Conservation (phyloP, 1,140 invertebrate species). For the Drosophila ohnishii region DNA sequence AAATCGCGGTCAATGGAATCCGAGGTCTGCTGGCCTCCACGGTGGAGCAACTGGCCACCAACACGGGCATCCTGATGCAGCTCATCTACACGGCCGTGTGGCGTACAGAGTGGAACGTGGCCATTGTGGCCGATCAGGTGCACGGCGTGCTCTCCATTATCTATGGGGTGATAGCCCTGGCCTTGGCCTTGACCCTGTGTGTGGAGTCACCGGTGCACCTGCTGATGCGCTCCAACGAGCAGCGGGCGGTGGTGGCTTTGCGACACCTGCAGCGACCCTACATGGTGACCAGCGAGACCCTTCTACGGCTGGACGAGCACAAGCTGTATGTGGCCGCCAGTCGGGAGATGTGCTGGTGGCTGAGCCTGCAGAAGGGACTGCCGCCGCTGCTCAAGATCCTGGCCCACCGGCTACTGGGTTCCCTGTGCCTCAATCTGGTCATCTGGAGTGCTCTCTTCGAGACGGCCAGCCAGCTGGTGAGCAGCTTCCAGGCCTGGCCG, state of each 20-base stretch:
- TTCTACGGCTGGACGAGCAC: conserved; percentile 70
- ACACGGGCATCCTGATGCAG: conserved; percentile 66
- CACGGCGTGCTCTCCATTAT: conserved; percentile 61
- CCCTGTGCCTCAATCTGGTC: conserved; percentile 55
- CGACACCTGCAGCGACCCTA: conserved; percentile 66
- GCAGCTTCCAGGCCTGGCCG: conserved; percentile 58
- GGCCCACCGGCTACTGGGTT: conserved; percentile 46
- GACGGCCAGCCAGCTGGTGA: conserved; percentile 31
- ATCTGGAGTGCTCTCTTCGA: conserved; percentile 44
- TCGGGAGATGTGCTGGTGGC: conserved; percentile 31
- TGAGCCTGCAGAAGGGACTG: conserved; percentile 28
- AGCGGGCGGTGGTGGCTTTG: conserved; percentile 54
- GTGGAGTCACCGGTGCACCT: conserved; percentile 71
- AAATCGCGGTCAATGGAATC: conserved; percentile 49
- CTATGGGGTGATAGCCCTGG: conserved; percentile 47
- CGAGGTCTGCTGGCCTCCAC: conserved; percentile 55
- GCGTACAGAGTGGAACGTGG: conserved; percentile 39
- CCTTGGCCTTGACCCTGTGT: conserved; percentile 46
- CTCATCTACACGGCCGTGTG: conserved; percentile 58
- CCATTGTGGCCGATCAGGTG: conserved; percentile 60
- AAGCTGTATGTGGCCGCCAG: conserved; percentile 65
- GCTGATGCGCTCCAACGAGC: conserved; percentile 57
- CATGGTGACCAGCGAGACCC: conserved; percentile 71
- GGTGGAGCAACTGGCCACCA: conserved; percentile 61
- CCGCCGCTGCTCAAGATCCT: conserved; percentile 60